Evolutionary conservation across 2,888 invertebrate genomes (phyloP), one percentile per base, ranked within the genome.

Genomic region (Poecilobothrus nobilitatus): DNA sequence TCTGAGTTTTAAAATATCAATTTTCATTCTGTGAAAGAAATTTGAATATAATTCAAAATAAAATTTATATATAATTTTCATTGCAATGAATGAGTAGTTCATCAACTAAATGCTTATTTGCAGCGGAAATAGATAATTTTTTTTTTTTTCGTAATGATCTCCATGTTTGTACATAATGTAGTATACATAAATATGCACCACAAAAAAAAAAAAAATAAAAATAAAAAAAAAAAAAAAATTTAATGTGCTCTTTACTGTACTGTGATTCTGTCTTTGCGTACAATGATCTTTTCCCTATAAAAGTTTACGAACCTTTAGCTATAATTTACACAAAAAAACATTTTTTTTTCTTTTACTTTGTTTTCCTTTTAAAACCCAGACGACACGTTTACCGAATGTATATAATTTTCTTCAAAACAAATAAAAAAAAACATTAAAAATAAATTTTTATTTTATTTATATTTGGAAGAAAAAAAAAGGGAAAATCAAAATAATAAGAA

Each of bases 41-140:
- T 27, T 27, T 27, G 5, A 27, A 27, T 27, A 27, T 27, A 27
- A 27, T 27, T 27, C 27, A 27, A 27, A 27, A 27, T 27, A 27
- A 2, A 27, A 27, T 27, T 2, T 27, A 27, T 27, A 27, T 27
- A 27, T 27, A 27, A 27, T 27, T 27, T 27, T 27, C 27, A 53
- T 18, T 53, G 18, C 53, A 53, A 37, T 37, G 37, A 5, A 37
- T 37, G 10, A 53, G 53, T 53, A 53, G 53, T 53, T 53, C 53
- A 53, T 53, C 15, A 53, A 53, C 1, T 6, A 53, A 53, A 53
- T 18, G 2, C 15, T 53, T 18, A 53, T 53, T 53, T 53, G 15
- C 53, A 53, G 53, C 53, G 53, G 53, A 53, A 53, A 53, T 53
- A 53, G 53, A 53, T 53, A 41, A 41, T 12, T 41, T 41, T 41